A percentile compares a stretch with the other conserved stretches of the same genome.
These are phyloP conservation scores for Microhierax caerulescens DNA, from an alignment of 2,797 vertebrate genomes.

Conservation along the genomic window DNA sequence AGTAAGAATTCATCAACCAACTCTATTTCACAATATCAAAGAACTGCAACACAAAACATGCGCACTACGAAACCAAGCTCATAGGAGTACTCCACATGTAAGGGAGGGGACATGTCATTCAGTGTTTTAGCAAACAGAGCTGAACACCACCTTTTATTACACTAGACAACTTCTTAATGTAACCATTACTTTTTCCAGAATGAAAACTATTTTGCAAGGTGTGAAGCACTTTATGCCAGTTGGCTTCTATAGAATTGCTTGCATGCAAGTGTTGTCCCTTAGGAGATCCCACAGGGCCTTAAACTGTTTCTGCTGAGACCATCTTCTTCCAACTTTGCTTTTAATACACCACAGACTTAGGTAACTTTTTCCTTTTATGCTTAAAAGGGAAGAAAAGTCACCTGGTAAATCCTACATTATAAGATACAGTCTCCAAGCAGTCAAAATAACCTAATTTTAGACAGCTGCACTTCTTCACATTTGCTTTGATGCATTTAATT, in stretches of 20 bases:
- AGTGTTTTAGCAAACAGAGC: neutral
- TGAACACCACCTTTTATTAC: neutral
- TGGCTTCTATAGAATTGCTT: neutral
- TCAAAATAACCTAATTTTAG: neutral
- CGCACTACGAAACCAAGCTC: neutral
- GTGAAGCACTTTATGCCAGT: neutral
- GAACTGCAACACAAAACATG: accelerated
- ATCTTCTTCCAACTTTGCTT: constrained; percentile 1
- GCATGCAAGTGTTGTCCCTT: neutral
- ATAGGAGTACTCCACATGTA: neutral
- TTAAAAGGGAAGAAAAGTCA: neutral
- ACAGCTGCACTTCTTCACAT: neutral
- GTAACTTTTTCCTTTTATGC: constrained; percentile 12
- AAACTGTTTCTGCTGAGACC: neutral
- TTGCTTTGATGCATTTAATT: neutral
- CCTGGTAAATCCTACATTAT: neutral
- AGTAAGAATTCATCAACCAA: neutral
- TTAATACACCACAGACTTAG: neutral
- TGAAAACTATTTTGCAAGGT: neutral
- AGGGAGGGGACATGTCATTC: neutral
- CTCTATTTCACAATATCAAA: neutral
- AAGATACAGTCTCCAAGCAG: neutral
- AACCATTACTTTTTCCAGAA: neutral
- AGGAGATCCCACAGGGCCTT: neutral
- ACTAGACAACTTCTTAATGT: neutral